Base-by-base conservation (phyloP, 2,113 vertebrate genomes). In the Dipodomys stephensi region DNA sequence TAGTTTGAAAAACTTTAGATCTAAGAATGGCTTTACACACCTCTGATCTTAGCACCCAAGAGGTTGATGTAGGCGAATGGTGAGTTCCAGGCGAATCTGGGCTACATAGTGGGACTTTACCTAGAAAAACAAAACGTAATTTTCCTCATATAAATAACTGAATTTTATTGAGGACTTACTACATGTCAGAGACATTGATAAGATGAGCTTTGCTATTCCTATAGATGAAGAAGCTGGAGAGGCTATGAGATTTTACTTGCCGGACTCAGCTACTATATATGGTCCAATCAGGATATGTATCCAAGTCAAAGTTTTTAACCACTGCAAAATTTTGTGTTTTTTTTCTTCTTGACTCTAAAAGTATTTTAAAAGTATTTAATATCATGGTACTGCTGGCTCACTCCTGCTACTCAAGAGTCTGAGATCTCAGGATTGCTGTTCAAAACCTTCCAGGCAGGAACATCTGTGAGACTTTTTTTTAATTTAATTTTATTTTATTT, bases 91-190 rank as follows among this genome's bases (percentile, higher is more conserved):
- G 39, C 39, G 5, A 39, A 25, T 19, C 18, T 64, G 27, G 16
- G 23, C 25, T 39, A 28, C 23, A 27, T 27, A 35, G 32, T 16
- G 32, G 20, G 10, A 35, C 23, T 25, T 8, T 15, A 85, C 49
- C 4, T 10, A 13, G 65, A 44, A 53, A 15, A 77, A 13, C 46
- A 46, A 79, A 16, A 79, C 49, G 60, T 30, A 39, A 44, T 10
- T 83, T 90, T 74, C 74, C 74, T 94, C 16, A 69, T 30, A 81
- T 73, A 87, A 83, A 68, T 65, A 78, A 69, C 18, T 12, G 68
- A 6, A 79, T 85, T 83, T 77, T 94, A 69, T 57, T 76, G 19
- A 95, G 16, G 8, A 0, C 18, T 93, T 93, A 78, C 19, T 69
- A 3, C 62, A 22, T 78, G 28, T 53, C 65, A 67, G 20, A 39